Evolutionary conservation across 2,113 vertebrate species (phyloP).

Genomic region (Tachycineta bicolor): DNA sequence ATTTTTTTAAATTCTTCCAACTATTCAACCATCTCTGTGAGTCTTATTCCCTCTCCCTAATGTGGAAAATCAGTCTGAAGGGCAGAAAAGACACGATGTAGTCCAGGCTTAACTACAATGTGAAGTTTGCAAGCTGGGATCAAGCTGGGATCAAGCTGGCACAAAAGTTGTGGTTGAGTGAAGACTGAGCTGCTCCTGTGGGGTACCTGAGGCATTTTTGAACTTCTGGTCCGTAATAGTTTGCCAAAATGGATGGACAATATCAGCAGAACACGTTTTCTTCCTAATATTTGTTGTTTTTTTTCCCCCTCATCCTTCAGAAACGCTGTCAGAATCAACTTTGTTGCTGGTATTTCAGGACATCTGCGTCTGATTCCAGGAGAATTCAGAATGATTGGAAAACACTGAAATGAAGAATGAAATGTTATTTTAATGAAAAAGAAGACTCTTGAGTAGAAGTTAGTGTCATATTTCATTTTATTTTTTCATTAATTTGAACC

Average conservation of each 20-base stretch:
- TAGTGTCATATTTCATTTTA: neutral
- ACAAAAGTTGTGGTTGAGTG: neutral
- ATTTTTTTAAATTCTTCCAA: neutral
- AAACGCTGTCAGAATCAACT: neutral
- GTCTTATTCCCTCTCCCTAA: neutral
- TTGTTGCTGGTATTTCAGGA: neutral
- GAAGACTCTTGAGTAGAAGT: neutral
- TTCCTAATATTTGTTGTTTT: neutral
- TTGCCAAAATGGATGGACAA: neutral
- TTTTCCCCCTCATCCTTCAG: neutral
- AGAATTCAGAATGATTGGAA: neutral
- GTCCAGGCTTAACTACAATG: neutral
- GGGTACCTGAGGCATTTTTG: neutral
- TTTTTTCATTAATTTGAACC: neutral
- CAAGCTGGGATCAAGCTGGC: neutral
- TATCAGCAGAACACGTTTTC: neutral
- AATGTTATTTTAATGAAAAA: neutral
- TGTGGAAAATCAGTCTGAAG: neutral
- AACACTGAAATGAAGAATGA: neutral
- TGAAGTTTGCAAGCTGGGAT: neutral
- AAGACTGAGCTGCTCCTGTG: neutral
- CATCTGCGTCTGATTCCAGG: neutral
- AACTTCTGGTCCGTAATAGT: neutral
- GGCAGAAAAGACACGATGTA: fast-evolving
- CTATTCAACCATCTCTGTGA: neutral